A percentile compares a stretch with the other conserved stretches of the same genome.
Evolutionary conservation across 2,113 vertebrate genomes (phyloP).

Genomic region (Phylloscopus trochiloides): DNA sequence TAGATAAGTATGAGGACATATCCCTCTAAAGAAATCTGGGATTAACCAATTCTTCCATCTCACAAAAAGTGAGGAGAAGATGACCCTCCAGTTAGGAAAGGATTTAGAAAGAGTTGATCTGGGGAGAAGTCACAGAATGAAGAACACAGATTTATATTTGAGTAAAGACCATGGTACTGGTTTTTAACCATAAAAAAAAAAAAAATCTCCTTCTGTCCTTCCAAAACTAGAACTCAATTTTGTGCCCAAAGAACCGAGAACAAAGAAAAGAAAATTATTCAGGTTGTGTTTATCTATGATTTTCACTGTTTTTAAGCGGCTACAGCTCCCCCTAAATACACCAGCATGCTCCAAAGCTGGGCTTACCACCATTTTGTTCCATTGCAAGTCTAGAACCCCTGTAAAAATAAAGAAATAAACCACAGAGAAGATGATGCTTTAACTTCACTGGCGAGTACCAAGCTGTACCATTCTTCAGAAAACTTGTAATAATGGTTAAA

Average conservation of each 20-base stretch:
- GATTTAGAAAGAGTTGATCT: background rate
- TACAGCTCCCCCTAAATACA: background rate
- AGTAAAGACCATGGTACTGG: background rate
- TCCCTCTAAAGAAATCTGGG: background rate
- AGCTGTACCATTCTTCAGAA: background rate
- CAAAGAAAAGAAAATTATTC: background rate
- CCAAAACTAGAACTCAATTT: background rate
- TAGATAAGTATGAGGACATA: background rate
- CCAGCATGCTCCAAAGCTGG: background rate
- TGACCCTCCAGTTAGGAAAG: background rate
- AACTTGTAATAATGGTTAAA: background rate
- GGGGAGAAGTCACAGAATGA: background rate
- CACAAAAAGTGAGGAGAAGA: background rate
- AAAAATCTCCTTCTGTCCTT: background rate
- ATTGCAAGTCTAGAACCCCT: background rate
- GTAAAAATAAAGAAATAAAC: background rate
- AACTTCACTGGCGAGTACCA: background rate
- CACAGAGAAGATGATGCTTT: background rate
- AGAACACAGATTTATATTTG: background rate
- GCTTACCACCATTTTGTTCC: background rate
- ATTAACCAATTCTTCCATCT: background rate
- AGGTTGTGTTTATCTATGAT: background rate
- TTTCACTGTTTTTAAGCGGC: background rate
- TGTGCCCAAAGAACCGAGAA: background rate
- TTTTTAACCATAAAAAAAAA: background rate